phyloP scores from a whole-genome alignment of 2,797 vertebrate genomes.

The Danio choprae region DNA sequence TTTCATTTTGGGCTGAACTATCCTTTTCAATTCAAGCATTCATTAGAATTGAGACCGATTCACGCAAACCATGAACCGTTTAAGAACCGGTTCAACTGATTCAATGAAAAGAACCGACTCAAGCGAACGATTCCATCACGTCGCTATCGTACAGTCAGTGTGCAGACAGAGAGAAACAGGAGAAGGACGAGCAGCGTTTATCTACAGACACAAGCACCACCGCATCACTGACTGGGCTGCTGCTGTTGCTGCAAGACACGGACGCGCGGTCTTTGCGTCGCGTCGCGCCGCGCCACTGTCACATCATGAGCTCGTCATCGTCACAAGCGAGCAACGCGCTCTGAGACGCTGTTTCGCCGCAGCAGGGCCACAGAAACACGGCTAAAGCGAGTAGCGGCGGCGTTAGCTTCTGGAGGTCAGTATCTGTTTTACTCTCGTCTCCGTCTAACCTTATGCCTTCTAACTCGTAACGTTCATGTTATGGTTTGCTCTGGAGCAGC shows the following conservation, averaged over 20 bases:
- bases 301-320: slow-evolving; percentile 12
- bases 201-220: slow-evolving; percentile 5
- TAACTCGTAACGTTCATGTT: not conserved
- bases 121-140: not conserved
- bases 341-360: slow-evolving; percentile 22
- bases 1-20: too few species aligned
- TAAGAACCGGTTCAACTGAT: not conserved
- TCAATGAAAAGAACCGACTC: slow-evolving; percentile 4
- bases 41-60: too few species aligned
- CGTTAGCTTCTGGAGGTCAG: slow-evolving; percentile 54
- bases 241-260: not conserved
- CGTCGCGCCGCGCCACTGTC: not conserved
- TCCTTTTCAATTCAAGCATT: too few species aligned
- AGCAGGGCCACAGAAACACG: slow-evolving; percentile 13
- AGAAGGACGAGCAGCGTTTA: slow-evolving; percentile 20
- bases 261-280: not conserved
- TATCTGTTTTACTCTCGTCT: slow-evolving; percentile 2
- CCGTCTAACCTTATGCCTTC: not conserved
- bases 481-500: not conserved
- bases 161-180: not conserved
- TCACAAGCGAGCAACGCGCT: not conserved
- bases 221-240: slow-evolving; percentile 36
- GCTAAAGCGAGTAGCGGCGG: slow-evolving; percentile 29
- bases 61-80: too few species aligned
- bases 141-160: slow-evolving; percentile 36